Percentiles rank a stretch among this genome's conserved stretches.
Conservation (phyloP, 1,140 invertebrate genomes). For the Micrasema minimum region DNA sequence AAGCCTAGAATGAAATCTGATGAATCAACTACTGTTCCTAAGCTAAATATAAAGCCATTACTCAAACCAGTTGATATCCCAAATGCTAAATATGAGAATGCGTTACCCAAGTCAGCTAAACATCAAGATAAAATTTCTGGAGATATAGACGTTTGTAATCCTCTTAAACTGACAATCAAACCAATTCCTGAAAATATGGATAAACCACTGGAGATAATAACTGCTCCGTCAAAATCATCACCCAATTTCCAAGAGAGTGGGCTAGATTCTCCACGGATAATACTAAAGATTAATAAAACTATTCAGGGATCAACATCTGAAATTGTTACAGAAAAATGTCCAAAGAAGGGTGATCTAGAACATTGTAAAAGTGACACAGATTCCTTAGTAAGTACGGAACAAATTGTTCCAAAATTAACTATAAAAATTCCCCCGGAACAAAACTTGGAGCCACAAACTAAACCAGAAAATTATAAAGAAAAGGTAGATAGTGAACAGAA, state of each 20-base stretch:
- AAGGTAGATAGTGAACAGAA: slow-evolving; percentile 21
- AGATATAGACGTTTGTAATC: slow-evolving; percentile 14
- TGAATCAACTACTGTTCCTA: slow-evolving; percentile 13
- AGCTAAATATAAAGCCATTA: slow-evolving; percentile 56
- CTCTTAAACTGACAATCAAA: slow-evolving; percentile 52
- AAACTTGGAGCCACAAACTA: slow-evolving; percentile 5
- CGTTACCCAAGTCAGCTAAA: slow-evolving; percentile 15
- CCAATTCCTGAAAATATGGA: slow-evolving; percentile 59
- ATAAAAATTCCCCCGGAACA: slow-evolving; percentile 47
- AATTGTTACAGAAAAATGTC: slow-evolving; percentile 63
- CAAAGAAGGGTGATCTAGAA: slow-evolving; percentile 55
- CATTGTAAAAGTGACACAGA: slow-evolving; percentile 1
- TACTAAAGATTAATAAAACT: slow-evolving; percentile 67
- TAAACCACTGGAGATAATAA: slow-evolving; percentile 64
- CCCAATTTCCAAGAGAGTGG: slow-evolving; percentile 59
- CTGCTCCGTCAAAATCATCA: slow-evolving; percentile 57
- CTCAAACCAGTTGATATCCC: slow-evolving; percentile 55
- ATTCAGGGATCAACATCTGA: slow-evolving; percentile 64
- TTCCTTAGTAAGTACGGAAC: slow-evolving; percentile 21
- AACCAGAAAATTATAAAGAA: slow-evolving; percentile 30
- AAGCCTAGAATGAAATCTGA: slow-evolving; percentile 25
- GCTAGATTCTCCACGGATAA: slow-evolving; percentile 66
- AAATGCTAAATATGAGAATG: slow-evolving; percentile 21
- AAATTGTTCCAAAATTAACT: slow-evolving; percentile 47
- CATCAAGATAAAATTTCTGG: slow-evolving; percentile 4